These are phyloP conservation scores for Monopterus albus DNA, from an alignment of 2,113 vertebrate genomes.

Conservation along the genomic window DNA sequence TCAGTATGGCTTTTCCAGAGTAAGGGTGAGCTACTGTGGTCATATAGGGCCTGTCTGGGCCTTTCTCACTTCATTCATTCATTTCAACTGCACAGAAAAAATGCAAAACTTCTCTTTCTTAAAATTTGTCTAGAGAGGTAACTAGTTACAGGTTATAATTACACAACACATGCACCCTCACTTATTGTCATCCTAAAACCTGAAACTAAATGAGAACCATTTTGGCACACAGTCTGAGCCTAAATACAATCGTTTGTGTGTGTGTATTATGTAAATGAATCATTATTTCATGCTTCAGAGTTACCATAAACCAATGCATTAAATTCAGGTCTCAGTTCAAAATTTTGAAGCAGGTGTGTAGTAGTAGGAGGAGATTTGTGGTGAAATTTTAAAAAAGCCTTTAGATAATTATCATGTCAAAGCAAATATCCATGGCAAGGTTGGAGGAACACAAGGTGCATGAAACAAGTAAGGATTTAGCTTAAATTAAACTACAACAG, in stretches of 20 bases:
- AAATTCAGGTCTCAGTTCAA: too few relatives aligned
- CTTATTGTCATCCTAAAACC: not conserved
- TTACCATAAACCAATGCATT: constrained; percentile 1
- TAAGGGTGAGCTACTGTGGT: constrained; percentile 71
- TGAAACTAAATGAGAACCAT: not conserved
- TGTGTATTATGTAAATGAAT: constrained; percentile 4
- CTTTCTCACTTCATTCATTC: constrained; percentile 55
- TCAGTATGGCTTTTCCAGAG: constrained; percentile 85
- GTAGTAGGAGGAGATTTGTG: too few relatives aligned
- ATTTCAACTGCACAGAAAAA: constrained; percentile 27
- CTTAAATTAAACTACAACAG: too few relatives aligned
- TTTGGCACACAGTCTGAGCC: not conserved
- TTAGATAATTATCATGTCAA: too few relatives aligned
- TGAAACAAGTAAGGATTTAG: too few relatives aligned
- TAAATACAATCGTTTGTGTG: not conserved
- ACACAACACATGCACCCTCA: not conserved
- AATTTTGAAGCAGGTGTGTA: too few relatives aligned
- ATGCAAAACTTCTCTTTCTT: not conserved
- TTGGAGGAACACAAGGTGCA: too few relatives aligned
- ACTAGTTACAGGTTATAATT: not conserved
- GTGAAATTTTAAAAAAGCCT: too few relatives aligned
- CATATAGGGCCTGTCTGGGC: constrained; percentile 44
- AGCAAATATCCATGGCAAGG: too few relatives aligned
- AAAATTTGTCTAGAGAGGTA: not conserved
- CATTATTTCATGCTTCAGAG: not conserved